Evolutionary conservation across 2,797 vertebrate species (phyloP).

Genomic region (Gila robusta): DNA sequence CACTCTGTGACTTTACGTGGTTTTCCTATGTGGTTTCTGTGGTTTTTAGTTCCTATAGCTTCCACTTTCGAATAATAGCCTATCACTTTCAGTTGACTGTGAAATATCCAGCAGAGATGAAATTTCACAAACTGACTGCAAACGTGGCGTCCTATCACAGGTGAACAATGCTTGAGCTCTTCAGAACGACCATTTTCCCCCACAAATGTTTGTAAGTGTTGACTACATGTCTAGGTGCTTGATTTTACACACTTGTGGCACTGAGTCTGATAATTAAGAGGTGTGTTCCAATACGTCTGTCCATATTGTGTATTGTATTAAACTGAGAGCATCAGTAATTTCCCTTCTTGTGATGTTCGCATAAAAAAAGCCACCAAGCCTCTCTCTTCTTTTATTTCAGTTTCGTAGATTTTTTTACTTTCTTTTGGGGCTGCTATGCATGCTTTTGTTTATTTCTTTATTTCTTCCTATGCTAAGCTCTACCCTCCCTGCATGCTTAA

Average conservation of each 20-base stretch:
- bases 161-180: neutral
- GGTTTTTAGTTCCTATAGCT: neutral
- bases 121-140: neutral
- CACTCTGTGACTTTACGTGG: neutral
- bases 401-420: constrained; percentile 54
- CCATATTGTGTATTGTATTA: neutral
- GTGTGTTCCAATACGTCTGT: neutral
- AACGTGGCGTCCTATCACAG: neutral
- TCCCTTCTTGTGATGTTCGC: constrained; percentile 11
- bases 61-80: neutral
- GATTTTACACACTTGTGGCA: neutral
- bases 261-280: neutral
- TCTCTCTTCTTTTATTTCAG: neutral
- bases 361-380: constrained; percentile 35
- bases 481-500: constrained; percentile 90
- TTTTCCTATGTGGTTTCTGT: neutral
- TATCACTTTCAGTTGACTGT: neutral
- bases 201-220: neutral
- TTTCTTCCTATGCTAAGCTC: constrained; percentile 78
- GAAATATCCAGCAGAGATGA: neutral
- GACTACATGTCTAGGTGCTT: neutral
- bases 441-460: constrained; percentile 49
- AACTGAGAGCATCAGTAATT: neutral
- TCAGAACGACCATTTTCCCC: neutral
- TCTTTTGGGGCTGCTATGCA: constrained; percentile 64